Base-by-base conservation (phyloP, 2,888 invertebrate species). In the Syritta pipiens region DNA sequence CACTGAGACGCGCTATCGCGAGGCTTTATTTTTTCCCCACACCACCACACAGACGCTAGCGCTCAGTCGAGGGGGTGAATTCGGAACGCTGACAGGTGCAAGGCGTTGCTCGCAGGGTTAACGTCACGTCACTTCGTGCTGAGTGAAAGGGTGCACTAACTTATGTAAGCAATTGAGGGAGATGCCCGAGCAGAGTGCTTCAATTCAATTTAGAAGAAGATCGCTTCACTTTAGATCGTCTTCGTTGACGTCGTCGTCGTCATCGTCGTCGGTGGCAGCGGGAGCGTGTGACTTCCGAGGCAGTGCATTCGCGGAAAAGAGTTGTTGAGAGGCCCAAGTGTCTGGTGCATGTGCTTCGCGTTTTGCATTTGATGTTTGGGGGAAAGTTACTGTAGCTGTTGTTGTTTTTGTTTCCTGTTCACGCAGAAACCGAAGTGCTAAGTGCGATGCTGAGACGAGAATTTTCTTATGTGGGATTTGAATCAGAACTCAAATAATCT, bases 261-360 rank as follows among this genome's bases (percentile, higher is more conserved):
- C n/a, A n/a, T n/a, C n/a, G n/a, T n/a, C n/a, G n/a, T n/a, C n/a
- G n/a, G n/a, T n/a, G n/a, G n/a, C n/a, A 35, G 51, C 37, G 22
- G 22, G 57, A 71, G 37, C 51, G 44, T 44, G 22, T 40, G 51
- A 51, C 59, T 65, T 35, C 40, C 26, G 40, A 59, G 69, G n/a
- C 63, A 62, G 63, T 53, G 59, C 59, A 65, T 59, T 77, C 30
- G 72, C 72, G 68, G 71, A 65, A 63, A 71, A 76, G 77, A 60
- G 71, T 77, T 65, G 51, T 65, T 77, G 59, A 72, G 63, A 46
- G 51, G 32, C 17, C 4, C 37, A n/a, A n/a, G n/a, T n/a, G 2
- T 7, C 28, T 28, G 4, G 4, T 2, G 19, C 37, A 9, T 17
- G 17, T 14, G 37, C n/a, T n/a, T n/a, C n/a, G n/a, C n/a, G n/a